A percentile compares a stretch with the other conserved stretches of the same genome.
Conservation (phyloP, 2,888 invertebrate genomes). For the Asteroscopus sphinx region DNA sequence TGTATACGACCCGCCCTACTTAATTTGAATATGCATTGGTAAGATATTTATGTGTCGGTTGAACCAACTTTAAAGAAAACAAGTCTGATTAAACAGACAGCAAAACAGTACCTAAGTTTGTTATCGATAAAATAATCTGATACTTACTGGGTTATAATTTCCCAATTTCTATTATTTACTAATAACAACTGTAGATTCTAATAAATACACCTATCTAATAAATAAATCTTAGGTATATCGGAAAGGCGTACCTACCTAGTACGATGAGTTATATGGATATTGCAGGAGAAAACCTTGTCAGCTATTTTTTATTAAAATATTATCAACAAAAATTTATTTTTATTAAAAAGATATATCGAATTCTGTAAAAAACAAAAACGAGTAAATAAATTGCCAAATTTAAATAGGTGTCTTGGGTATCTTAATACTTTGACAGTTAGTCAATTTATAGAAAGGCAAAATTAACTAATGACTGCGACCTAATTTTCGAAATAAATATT, state of each 20-base stretch:
- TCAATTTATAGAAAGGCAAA: not conserved
- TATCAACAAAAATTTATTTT: no score
- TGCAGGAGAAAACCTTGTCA: no score
- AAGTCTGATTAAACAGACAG: not conserved
- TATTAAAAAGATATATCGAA: no score
- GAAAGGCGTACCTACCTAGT: no score
- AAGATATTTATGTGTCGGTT: constrained; percentile 62
- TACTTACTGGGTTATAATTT: not conserved
- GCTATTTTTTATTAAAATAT: no score
- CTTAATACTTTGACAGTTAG: not conserved
- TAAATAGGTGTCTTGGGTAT: not conserved
- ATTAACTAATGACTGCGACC: not conserved
- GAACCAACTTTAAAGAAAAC: constrained; percentile 73
- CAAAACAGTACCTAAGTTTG: not conserved
- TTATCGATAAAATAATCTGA: not conserved
- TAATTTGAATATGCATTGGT: constrained; percentile 75
- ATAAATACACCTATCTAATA: no score
- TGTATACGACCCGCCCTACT: constrained; percentile 68
- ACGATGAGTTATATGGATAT: no score
- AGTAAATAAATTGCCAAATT: not conserved
- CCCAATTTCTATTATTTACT: no score
- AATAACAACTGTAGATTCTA: no score
- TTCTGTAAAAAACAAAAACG: not conserved
- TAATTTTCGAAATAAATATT: no score
- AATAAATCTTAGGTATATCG: no score